These are phyloP conservation scores for Leptinotarsa haldemani DNA, from an alignment of 2,888 invertebrate species.

Conservation along the genomic window DNA sequence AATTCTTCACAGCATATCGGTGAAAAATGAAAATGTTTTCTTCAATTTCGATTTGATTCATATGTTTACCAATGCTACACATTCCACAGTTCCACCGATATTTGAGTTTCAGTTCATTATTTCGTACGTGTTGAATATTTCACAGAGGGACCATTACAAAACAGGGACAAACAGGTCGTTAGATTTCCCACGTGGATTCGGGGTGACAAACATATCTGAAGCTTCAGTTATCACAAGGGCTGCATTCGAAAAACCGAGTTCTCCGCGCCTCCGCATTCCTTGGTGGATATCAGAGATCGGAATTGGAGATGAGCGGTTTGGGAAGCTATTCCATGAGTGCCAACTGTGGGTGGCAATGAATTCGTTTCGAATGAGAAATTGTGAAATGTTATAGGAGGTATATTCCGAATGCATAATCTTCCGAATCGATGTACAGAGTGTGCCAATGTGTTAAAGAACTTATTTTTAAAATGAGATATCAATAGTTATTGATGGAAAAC, in stretches of 20 bases:
- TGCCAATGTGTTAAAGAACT: too few relatives aligned
- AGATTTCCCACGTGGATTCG: slow-evolving; percentile 34
- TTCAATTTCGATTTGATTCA: too few relatives aligned
- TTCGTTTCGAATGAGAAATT: too few relatives aligned
- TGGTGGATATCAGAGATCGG: background rate
- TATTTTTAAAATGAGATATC: too few relatives aligned
- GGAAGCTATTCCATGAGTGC: background rate
- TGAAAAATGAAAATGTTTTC: too few relatives aligned
- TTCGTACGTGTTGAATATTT: background rate
- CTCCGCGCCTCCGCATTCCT: slow-evolving; percentile 7
- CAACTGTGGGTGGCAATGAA: background rate
- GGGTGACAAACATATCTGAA: slow-evolving; percentile 2
- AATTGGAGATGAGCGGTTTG: too few relatives aligned
- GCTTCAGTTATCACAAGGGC: slow-evolving; percentile 1
- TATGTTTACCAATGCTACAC: too few relatives aligned
- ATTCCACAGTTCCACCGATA: background rate
- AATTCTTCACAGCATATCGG: too few relatives aligned
- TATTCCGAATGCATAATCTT: too few relatives aligned
- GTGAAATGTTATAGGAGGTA: too few relatives aligned
- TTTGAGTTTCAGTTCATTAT: background rate
- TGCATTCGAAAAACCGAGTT: background rate
- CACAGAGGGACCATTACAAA: slow-evolving; percentile 12
- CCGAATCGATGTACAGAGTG: too few relatives aligned
- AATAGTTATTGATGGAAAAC: too few relatives aligned
- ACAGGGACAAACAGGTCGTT: slow-evolving; percentile 18